Conservation (phyloP, 1,140 invertebrate genomes). For the Calephelis nemesis region DNA sequence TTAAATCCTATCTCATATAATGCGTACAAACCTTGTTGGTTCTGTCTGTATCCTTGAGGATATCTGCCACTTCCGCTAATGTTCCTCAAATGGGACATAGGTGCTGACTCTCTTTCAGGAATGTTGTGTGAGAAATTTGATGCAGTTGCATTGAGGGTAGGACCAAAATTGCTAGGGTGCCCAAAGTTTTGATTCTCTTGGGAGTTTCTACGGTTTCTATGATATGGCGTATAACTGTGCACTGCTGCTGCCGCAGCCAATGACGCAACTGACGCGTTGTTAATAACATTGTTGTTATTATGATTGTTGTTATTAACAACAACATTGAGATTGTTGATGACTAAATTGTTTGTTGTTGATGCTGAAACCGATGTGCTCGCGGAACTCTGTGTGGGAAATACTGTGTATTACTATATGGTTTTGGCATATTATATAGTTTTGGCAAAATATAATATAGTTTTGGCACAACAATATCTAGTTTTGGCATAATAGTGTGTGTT, state of each 20-base stretch:
- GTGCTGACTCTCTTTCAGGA: constrained; percentile 65
- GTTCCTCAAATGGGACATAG: constrained; percentile 73
- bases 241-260: constrained; percentile 74
- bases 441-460: no score
- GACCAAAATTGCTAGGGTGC: constrained; percentile 65
- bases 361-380: constrained; percentile 71
- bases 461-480: no score
- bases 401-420: constrained; percentile 1
- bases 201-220: constrained; percentile 72
- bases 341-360: constrained; percentile 77
- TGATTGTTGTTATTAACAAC: constrained; percentile 80
- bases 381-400: constrained; percentile 50
- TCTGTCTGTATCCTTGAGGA: constrained; percentile 70
- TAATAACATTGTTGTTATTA: constrained; percentile 78
- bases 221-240: constrained; percentile 58
- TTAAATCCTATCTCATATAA: constrained; percentile 68
- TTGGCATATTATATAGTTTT: neutral
- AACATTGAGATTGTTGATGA: constrained; percentile 78
- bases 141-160: constrained; percentile 64
- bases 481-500: no score
- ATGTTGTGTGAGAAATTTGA: constrained; percentile 66
- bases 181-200: constrained; percentile 69
- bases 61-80: constrained; percentile 69
- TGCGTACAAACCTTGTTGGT: constrained; percentile 77
- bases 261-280: constrained; percentile 74